Base-by-base conservation (phyloP, 2,113 vertebrate genomes). In the Periophthalmus modestus region DNA sequence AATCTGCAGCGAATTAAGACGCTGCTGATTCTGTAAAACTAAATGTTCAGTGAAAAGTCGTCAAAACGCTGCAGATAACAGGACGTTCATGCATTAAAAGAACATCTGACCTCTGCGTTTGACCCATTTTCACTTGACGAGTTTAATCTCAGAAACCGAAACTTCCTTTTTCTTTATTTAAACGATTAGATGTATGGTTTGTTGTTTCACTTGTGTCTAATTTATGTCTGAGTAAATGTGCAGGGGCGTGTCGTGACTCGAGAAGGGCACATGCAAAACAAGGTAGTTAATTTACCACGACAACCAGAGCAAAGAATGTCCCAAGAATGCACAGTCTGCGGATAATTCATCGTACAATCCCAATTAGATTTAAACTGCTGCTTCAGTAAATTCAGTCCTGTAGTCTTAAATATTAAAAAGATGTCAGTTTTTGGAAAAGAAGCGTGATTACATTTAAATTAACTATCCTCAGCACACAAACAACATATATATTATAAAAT, bases 401-500 rank as follows among this genome's bases (percentile, higher is more conserved):
- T 43, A 13, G 63, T 67, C 39, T 47, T 46, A 23, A 46, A 47
- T 47, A 46, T 47, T 47, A 24, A 48, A 67, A 13, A 14, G 69
- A 21, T 7, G 16, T 65, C 13, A 71, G 24, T 43, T 75, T 66
- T 66, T 81, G 9, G 4, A 69, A 14, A 43, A 65, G 2, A 50
- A 72, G 33, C 16, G 13, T 43, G 48, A 34, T 3, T 2, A 15
- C 12, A 61, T 68, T 47, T 12, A 47, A 79, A 39, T 68, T 65
- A 34, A 65, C 43, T 65, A 43, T 7, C 9, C 0, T 48, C 54
- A 59, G 7, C 48, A 24, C 33, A 61, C 15, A 73, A 71, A 69
- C 66, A 68, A 57, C 13, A 21, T 1, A 52, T 47, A 74, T 43
- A 43, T 43, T 43, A 23, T 52, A 69, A 80, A 71, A 66, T 62